Base-by-base conservation (phyloP, 2,888 invertebrate species). In the Polydrusus pterygomalis region DNA sequence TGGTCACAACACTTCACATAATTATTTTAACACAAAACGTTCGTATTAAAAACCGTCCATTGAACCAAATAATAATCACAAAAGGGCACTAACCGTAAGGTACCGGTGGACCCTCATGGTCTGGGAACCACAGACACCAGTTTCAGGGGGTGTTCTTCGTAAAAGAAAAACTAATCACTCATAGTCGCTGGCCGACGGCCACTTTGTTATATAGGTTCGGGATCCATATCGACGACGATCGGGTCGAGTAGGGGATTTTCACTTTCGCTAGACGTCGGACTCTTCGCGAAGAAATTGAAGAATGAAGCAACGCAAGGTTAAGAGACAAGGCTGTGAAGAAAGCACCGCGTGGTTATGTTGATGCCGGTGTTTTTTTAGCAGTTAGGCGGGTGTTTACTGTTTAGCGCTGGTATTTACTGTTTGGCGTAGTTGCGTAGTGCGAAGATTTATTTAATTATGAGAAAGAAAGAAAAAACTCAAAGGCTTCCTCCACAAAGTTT, bases 51-150 rank as follows among this genome's bases (percentile, higher is more conserved):
- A 64, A 63, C 38, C 25, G 70, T 79, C 60, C 79, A 79, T 79
- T 77, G 47, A 79, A 77, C 60, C 77, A 80, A 82, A 82, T 17
- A 83, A 80, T 82, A 75, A 74, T 71, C 80, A 79, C 81, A 75
- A 81, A 81, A 72, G 79, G 78, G 77, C 85, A 91, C 91, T 91
- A 88, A 91, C 91, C 91, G 89, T 89, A 88, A 87, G 87, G 89
- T 89, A 90, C 90, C 89, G 88, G 89, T 88, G 89, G 90, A 90
- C 90, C 89, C 88, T 89, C 91, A 91, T 91, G 78, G 72, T 77
- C 69, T 75, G 73, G 75, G 75, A 75, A 69, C 77, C 77, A 71
- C 71, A 71, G 75, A 77, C 77, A 77, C 74, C 77, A 51, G 40
- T 49, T 38, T 11, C 5, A 62, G 62, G 58, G 63, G 51, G 65